Conservation (phyloP, 1,140 invertebrate genomes). For the Glossosoma conforme region DNA sequence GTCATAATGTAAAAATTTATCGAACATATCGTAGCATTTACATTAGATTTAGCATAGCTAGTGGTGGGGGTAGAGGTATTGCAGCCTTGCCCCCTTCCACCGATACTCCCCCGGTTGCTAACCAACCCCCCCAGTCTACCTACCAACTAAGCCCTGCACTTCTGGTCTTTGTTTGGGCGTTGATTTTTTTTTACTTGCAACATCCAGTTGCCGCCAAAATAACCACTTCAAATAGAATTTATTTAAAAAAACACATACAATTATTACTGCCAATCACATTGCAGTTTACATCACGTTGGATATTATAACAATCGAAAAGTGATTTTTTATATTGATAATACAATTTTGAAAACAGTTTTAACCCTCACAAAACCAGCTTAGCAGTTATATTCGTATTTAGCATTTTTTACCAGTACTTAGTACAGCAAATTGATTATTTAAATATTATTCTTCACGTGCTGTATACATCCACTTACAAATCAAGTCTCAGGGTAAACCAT, state of each 20-base stretch:
- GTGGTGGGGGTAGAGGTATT: background rate
- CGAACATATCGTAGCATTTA: background rate
- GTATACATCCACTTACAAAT: no score
- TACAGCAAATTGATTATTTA: no score
- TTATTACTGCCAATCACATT: background rate
- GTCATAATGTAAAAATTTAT: constrained; percentile 10
- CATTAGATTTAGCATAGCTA: background rate
- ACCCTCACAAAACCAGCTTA: background rate
- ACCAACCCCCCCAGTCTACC: no score
- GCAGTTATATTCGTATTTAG: no score
- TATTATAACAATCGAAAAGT: no score
- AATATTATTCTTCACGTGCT: no score
- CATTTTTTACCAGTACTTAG: no score
- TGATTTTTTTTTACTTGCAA: constrained; percentile 1
- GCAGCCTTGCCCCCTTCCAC: background rate
- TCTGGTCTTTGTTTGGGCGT: constrained; percentile 1
- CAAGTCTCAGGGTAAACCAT: background rate
- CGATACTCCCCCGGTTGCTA: constrained; percentile 2
- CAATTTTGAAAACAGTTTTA: background rate
- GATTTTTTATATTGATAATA: background rate
- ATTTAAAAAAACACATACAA: background rate
- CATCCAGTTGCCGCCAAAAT: background rate
- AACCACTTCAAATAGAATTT: background rate
- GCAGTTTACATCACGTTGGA: no score
- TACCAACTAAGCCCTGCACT: constrained; percentile 1